phyloP scores from a whole-genome alignment of 2,797 vertebrate genomes.

The Chloroceryle inda region DNA sequence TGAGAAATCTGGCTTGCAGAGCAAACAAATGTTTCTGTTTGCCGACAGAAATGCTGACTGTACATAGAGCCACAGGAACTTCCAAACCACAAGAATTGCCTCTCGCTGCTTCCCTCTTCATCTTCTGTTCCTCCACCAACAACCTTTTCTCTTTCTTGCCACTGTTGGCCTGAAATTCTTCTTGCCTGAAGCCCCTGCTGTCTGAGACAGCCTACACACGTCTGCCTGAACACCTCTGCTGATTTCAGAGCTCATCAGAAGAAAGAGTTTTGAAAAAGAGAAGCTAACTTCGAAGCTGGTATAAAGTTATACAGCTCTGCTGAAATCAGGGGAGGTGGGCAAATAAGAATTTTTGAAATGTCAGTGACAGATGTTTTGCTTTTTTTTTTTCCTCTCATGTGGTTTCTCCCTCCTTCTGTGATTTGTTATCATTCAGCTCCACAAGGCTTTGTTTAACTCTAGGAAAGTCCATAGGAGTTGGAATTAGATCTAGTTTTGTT shows the following conservation, averaged over 20 bases:
- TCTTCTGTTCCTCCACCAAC: constrained; percentile 60
- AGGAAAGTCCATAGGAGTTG: constrained; percentile 46
- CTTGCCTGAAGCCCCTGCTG: constrained; percentile 70
- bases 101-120: constrained; percentile 70
- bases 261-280: neutral
- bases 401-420: constrained; percentile 29
- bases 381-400: neutral
- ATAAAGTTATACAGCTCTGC: neutral
- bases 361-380: constrained; percentile 27
- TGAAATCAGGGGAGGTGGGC: constrained; percentile 16
- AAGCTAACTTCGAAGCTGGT: neutral
- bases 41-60: constrained; percentile 72
- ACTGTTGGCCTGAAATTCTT: constrained; percentile 62
- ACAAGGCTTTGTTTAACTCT: constrained; percentile 56
- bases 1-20: constrained; percentile 69
- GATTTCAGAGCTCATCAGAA: neutral
- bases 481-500: constrained; percentile 55
- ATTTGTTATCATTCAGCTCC: constrained; percentile 60
- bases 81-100: constrained; percentile 75
- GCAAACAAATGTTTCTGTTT: constrained; percentile 73
- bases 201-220: constrained; percentile 62
- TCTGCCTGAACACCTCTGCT: constrained; percentile 53
- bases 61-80: constrained; percentile 74
- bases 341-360: constrained; percentile 41
- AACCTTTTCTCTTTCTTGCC: constrained; percentile 52